Conservation (phyloP, 2,888 invertebrate genomes). For the Eupithecia abbreviata region DNA sequence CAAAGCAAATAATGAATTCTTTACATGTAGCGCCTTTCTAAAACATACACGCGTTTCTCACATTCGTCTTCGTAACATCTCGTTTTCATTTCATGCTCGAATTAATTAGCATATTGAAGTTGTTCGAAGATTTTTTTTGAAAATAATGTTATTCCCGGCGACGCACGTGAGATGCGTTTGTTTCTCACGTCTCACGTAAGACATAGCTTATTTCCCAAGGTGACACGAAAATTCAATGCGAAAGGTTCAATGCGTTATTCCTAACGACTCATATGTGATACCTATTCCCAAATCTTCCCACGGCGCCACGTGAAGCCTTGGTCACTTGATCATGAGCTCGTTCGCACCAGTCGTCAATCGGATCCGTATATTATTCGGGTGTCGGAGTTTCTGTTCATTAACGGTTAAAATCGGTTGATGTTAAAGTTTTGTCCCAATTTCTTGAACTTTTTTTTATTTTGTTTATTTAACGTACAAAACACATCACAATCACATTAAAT, state of each 20-base stretch:
- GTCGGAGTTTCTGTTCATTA: too few relatives aligned
- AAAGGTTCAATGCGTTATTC: not conserved
- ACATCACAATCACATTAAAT: too few relatives aligned
- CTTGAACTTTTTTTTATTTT: too few relatives aligned
- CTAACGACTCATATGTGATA: not conserved
- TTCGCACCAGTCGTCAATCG: too few relatives aligned
- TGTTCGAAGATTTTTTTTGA: conserved; percentile 9
- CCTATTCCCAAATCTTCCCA: not conserved
- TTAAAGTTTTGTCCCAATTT: too few relatives aligned
- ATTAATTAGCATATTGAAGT: conserved; percentile 36
- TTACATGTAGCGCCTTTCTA: not conserved
- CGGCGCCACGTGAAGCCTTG: too few relatives aligned
- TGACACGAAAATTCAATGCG: too few relatives aligned
- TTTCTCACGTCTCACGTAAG: not conserved
- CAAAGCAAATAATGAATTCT: not conserved
- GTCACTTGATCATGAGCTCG: too few relatives aligned
- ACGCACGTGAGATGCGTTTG: not conserved
- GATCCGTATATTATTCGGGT: too few relatives aligned
- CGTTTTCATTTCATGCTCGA: conserved; percentile 33
- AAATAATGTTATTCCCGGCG: not conserved
- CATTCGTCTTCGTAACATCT: conserved; percentile 1
- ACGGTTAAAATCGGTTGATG: too few relatives aligned
- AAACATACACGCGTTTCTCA: not conserved
- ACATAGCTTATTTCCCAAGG: not conserved
- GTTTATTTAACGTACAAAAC: too few relatives aligned